These are phyloP conservation scores for Chelonus insularis DNA, from an alignment of 1,140 invertebrate genomes.

Conservation along the genomic window DNA sequence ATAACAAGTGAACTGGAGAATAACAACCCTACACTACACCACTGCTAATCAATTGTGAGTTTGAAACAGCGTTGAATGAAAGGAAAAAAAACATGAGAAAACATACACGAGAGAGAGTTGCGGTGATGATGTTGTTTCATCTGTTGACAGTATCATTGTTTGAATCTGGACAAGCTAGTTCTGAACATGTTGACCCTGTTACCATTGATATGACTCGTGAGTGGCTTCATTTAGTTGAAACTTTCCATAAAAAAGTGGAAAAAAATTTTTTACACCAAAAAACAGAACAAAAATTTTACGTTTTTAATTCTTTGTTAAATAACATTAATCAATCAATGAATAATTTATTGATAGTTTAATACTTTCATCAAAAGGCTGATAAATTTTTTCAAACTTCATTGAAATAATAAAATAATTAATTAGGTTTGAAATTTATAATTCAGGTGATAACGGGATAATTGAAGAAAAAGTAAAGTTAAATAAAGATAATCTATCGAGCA, in stretches of 20 bases:
- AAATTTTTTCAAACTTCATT: too few species aligned
- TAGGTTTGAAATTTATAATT: too few species aligned
- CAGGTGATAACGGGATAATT: background rate
- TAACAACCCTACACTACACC: too few species aligned
- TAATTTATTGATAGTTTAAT: too few species aligned
- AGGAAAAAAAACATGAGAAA: background rate
- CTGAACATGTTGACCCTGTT: background rate
- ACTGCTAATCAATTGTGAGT: background rate
- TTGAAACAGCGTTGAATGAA: background rate
- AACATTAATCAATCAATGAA: too few species aligned
- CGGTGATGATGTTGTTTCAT: background rate
- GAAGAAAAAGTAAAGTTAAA: background rate
- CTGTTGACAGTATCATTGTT: background rate
- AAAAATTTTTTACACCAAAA: too few species aligned
- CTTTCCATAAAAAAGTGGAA: too few species aligned
- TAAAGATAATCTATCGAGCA: slow-evolving; percentile 12
- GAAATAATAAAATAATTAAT: too few species aligned
- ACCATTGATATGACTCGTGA: background rate
- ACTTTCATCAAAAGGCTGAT: too few species aligned
- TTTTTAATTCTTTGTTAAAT: too few species aligned
- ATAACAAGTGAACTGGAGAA: background rate
- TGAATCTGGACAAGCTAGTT: background rate
- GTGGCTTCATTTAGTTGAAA: too few species aligned
- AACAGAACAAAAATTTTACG: too few species aligned
- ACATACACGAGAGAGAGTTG: background rate